These are phyloP conservation scores for Zaprionus gabonicus DNA, from an alignment of 1,140 invertebrate genomes.

Conservation along the genomic window DNA sequence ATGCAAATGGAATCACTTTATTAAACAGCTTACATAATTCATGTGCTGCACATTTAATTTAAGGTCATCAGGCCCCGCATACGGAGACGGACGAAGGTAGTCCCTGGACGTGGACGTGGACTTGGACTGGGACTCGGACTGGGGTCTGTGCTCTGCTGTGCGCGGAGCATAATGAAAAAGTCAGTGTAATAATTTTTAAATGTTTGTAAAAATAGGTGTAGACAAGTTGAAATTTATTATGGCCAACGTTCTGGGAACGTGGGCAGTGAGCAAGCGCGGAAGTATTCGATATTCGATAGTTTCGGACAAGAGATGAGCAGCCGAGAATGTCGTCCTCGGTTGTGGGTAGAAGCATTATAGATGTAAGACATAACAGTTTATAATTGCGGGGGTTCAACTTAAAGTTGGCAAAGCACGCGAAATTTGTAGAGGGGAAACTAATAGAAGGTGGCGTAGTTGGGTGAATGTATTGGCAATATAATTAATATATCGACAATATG, in stretches of 20 bases:
- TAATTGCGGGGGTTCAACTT: constrained; percentile 10
- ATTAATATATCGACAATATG: too few species aligned
- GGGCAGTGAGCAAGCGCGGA: constrained; percentile 47
- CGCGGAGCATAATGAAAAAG: constrained; percentile 74
- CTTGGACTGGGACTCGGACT: constrained; percentile 2
- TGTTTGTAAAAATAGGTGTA: constrained; percentile 83
- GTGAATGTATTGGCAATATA: too few species aligned
- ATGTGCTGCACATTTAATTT: constrained; percentile 83
- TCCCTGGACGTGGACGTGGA: constrained; percentile 19
- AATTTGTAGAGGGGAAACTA: neutral
- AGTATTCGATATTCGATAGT: constrained; percentile 35
- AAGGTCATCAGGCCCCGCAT: constrained; percentile 75
- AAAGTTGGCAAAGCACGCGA: neutral
- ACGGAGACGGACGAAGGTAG: constrained; percentile 9
- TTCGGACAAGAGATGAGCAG: constrained; percentile 48
- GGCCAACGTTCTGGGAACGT: constrained; percentile 63
- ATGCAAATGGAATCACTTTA: constrained; percentile 84
- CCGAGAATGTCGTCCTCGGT: neutral
- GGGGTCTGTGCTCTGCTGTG: constrained; percentile 6
- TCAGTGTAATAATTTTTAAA: constrained; percentile 83
- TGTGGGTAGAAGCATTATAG: constrained; percentile 20
- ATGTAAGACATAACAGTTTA: constrained; percentile 28
- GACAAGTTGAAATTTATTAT: constrained; percentile 83
- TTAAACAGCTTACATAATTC: constrained; percentile 84
- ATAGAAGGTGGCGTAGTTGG: neutral